Base-by-base conservation (phyloP, 53 echinoderm and acorn worm species). In the Holothuria scabra region DNA sequence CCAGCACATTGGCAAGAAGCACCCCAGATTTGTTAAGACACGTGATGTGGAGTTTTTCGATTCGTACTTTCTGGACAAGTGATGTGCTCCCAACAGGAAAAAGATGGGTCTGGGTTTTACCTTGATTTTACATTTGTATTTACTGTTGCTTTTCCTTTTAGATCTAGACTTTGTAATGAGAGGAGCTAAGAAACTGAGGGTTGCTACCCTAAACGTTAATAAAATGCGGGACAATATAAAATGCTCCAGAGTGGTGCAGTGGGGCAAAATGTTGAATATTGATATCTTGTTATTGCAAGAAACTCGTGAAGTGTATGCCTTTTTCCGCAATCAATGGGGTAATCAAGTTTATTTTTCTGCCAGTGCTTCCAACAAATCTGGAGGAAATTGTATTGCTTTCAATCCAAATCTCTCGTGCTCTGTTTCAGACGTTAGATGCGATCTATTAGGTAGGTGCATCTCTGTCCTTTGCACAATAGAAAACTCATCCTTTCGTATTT, bases 261-360 rank as follows among this genome's bases (percentile, higher is more conserved):
- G 83, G 66, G 59, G 52, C 18, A 24, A 29, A 18, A 30, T 85
- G 23, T 63, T 85, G 19, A 10, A 5, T 4, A 76, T 79, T 41
- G 81, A 86, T 26, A 35, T 80, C 59, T 20, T 80, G 56, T 32
- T 86, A 19, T n/a, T 86, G 25, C 87, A 86, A 26, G 80, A 86
- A 80, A 86, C 33, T 37, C 5, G 0, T 1, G 28, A 67, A 25
- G 80, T 80, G 28, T 44, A 67, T 16, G 23, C 7, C 0, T 26
- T 28, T 59, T 80, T 80, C 21, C 79, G 80, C 0, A 46, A 31
- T 3, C 2, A 57, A 4, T 86, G 55, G 87, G 87, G 35, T 24
- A 11, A 68, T 1, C 60, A 22, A 0, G 80, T 66, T 1, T 80
- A 67, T 13, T 58, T 22, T 18, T 80, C 81, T 5, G 24, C 85